phyloP scores from a whole-genome alignment of 2,888 invertebrate genomes.

The Cheilosia scutellata region DNA sequence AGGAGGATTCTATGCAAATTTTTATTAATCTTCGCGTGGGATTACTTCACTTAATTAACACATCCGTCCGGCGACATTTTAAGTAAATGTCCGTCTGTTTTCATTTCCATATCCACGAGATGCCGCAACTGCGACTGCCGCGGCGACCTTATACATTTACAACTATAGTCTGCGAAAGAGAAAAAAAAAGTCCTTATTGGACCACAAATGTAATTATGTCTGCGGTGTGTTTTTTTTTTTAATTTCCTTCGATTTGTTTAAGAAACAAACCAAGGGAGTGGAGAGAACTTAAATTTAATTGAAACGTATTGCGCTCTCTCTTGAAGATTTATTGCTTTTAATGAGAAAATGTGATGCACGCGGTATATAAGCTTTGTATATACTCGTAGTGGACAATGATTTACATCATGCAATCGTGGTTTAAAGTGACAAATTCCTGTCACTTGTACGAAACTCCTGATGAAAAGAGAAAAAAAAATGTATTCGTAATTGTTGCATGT shows the following conservation, averaged over 20 bases:
- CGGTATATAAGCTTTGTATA: conserved; percentile 7
- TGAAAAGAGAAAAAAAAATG: conserved; percentile 3
- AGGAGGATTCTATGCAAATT: conserved; percentile 69
- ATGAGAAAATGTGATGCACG: conserved; percentile 4
- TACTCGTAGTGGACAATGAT: conserved; percentile 21
- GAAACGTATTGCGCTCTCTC: conserved; percentile 50
- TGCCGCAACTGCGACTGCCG: conserved; percentile 1
- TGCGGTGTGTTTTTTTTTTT: conserved; percentile 30
- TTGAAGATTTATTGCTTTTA: conserved; percentile 53
- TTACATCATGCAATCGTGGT: conserved; percentile 35
- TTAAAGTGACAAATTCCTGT: conserved; percentile 54
- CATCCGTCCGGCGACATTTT: conserved; percentile 64
- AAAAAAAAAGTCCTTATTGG: conserved; percentile 25
- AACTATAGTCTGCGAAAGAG: background rate
- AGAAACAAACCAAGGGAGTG: conserved; percentile 5
- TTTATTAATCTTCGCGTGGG: conserved; percentile 75
- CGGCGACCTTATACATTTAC: conserved; percentile 5
- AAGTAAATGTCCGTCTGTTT: conserved; percentile 68
- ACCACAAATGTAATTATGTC: conserved; percentile 71
- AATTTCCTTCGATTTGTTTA: conserved; percentile 37
- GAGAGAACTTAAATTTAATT: conserved; percentile 54
- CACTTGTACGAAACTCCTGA: conserved; percentile 45
- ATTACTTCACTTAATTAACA: conserved; percentile 76
- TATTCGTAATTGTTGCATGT: conserved; percentile 59
- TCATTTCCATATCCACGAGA: conserved; percentile 58